Percentiles rank a stretch among this genome's conserved stretches.
Conservation (phyloP, 2,888 invertebrate genomes). For the Coenonympha arcania region DNA sequence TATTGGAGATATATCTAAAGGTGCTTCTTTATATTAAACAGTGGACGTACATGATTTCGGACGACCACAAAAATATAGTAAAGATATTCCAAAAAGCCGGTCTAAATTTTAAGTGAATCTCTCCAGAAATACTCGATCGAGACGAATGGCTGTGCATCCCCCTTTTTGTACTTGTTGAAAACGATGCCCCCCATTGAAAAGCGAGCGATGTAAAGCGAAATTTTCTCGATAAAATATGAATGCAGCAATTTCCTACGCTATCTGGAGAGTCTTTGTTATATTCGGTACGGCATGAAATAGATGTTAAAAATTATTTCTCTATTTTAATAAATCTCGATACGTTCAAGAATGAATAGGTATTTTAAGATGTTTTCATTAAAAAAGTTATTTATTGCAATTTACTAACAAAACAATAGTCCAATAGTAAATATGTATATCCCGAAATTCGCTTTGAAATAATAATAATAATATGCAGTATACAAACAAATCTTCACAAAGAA, state of each 20-base stretch:
- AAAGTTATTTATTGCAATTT: too few species aligned
- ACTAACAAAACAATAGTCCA: too few species aligned
- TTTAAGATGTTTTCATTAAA: too few species aligned
- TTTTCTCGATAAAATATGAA: conserved; percentile 33
- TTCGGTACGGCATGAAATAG: conserved; percentile 22
- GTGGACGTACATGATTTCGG: too few species aligned
- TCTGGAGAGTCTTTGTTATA: conserved; percentile 25
- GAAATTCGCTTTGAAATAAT: too few species aligned
- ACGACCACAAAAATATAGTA: neutral
- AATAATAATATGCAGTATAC: too few species aligned
- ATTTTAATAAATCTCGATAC: neutral
- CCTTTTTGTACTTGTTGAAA: conserved; percentile 53
- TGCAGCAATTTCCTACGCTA: conserved; percentile 32
- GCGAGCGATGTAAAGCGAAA: conserved; percentile 41
- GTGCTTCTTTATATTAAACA: too few species aligned
- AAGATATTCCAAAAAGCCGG: neutral
- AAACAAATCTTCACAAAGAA: too few species aligned
- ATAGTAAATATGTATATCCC: too few species aligned
- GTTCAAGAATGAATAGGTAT: neutral
- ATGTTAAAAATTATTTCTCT: conserved; percentile 28
- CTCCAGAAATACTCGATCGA: conserved; percentile 58
- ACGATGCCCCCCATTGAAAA: conserved; percentile 47
- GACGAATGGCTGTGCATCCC: conserved; percentile 59
- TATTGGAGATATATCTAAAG: too few species aligned
- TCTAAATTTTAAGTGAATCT: neutral